phyloP scores from a whole-genome alignment of 2,797 vertebrate species.

The Champsocephalus esox region DNA sequence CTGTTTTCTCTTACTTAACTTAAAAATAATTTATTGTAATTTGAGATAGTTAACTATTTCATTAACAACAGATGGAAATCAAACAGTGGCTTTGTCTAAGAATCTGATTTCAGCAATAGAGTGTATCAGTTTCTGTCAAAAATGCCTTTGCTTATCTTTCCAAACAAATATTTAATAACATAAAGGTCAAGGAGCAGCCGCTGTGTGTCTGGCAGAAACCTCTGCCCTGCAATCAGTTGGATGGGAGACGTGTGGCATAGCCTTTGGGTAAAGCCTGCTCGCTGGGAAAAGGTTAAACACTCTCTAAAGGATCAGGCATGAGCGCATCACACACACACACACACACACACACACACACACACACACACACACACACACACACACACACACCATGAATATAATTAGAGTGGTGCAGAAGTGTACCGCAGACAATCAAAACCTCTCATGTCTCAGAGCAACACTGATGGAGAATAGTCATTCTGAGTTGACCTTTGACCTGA shows the following conservation, averaged over 20 bases:
- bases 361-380: background rate
- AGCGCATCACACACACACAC: slow-evolving; percentile 7
- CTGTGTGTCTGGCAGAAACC: slow-evolving; percentile 54
- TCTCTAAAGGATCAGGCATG: slow-evolving; percentile 48
- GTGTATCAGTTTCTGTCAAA: slow-evolving; percentile 30
- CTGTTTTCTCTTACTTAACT: background rate
- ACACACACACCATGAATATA: slow-evolving; percentile 66
- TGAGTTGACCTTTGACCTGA: slow-evolving; percentile 50
- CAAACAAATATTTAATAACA: slow-evolving; percentile 81
- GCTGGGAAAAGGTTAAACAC: slow-evolving; percentile 79
- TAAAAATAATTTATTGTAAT: background rate
- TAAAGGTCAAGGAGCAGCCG: slow-evolving; percentile 78
- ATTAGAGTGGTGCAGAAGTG: slow-evolving; percentile 64
- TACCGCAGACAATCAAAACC: slow-evolving; percentile 54
- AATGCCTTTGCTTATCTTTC: slow-evolving; percentile 54
- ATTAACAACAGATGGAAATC: background rate
- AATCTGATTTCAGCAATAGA: slow-evolving; percentile 38
- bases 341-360: slow-evolving; percentile 4
- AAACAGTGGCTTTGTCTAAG: background rate
- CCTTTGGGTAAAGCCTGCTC: slow-evolving; percentile 63
- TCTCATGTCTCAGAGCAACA: slow-evolving; percentile 48
- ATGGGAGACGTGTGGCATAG: slow-evolving; percentile 63
- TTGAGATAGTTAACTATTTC: background rate
- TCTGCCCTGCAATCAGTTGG: slow-evolving; percentile 63
- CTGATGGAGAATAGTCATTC: slow-evolving; percentile 49